Evolutionary conservation across 1,140 invertebrate species (phyloP).

Genomic region (Bemisia tabaci): DNA sequence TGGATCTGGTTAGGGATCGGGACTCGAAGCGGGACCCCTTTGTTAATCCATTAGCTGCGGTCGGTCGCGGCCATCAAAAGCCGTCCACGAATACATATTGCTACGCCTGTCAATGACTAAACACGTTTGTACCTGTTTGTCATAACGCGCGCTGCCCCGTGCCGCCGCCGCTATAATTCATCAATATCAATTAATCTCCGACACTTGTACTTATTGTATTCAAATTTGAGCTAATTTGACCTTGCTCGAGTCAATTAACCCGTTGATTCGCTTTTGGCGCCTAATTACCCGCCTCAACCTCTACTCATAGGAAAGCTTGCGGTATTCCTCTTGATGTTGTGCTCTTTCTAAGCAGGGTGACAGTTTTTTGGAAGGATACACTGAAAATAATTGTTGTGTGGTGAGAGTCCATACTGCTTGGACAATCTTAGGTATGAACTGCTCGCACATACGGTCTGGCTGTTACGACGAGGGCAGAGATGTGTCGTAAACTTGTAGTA

Average conservation of each 20-base stretch:
- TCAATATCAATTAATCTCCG: background rate
- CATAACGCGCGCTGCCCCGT: background rate
- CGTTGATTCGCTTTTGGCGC: background rate
- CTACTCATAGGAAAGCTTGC: too few relatives aligned
- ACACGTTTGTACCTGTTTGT: background rate
- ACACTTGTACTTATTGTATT: background rate
- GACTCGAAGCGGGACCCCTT: background rate
- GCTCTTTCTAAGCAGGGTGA: too few relatives aligned
- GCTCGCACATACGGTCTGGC: too few relatives aligned
- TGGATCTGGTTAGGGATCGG: background rate
- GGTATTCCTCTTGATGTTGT: too few relatives aligned
- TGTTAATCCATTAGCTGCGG: background rate
- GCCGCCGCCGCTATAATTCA: background rate
- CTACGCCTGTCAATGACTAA: background rate
- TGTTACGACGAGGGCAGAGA: too few relatives aligned
- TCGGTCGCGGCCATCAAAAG: background rate
- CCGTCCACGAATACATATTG: background rate
- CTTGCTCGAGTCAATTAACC: background rate
- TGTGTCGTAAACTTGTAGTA: too few relatives aligned
- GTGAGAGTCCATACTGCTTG: too few relatives aligned
- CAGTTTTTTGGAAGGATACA: too few relatives aligned
- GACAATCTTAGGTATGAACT: too few relatives aligned
- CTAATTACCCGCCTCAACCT: too few relatives aligned
- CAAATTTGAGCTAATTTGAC: background rate
- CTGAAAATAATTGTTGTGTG: too few relatives aligned